phyloP scores from a whole-genome alignment of 2,797 vertebrate species.

The Podarcis siculus region DNA sequence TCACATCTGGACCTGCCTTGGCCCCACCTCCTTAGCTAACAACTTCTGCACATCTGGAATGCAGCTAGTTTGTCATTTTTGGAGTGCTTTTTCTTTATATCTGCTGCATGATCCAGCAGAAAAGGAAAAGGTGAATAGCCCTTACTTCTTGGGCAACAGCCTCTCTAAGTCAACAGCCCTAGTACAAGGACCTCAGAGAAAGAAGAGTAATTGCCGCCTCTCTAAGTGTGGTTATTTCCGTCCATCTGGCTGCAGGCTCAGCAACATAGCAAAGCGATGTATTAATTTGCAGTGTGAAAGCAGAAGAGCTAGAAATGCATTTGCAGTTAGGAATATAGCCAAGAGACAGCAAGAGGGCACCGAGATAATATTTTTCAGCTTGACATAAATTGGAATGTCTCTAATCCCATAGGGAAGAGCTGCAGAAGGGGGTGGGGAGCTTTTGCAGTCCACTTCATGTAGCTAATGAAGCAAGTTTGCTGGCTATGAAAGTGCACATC shows the following conservation, averaged over 20 bases:
- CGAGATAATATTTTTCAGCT: conserved; percentile 12
- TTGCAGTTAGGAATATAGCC: conserved; percentile 37
- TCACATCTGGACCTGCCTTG: not conserved
- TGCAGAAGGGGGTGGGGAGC: not conserved
- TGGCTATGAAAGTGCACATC: not conserved
- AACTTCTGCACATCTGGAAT: not conserved
- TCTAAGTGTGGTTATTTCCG: conserved; percentile 32
- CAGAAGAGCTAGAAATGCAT: conserved; percentile 51
- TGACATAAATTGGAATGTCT: conserved; percentile 25
- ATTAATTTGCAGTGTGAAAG: conserved; percentile 52
- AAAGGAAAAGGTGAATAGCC: not conserved
- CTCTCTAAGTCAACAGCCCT: conserved; percentile 4
- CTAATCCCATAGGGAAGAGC: not conserved
- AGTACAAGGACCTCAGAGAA: not conserved
- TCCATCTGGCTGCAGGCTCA: conserved; percentile 46
- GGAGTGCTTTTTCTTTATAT: not conserved
- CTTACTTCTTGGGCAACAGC: conserved; percentile 1
- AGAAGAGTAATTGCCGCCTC: conserved; percentile 42
- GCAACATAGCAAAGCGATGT: conserved; percentile 33
- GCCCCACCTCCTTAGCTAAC: conserved; percentile 16
- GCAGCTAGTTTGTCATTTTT: not conserved
- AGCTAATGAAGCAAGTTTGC: conserved; percentile 5
- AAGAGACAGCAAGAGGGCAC: conserved; percentile 8
- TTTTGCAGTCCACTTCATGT: not conserved
- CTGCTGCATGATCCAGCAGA: not conserved